Evolutionary conservation across 2,113 vertebrate genomes (phyloP).

Genomic region (Lophura nycthemera): DNA sequence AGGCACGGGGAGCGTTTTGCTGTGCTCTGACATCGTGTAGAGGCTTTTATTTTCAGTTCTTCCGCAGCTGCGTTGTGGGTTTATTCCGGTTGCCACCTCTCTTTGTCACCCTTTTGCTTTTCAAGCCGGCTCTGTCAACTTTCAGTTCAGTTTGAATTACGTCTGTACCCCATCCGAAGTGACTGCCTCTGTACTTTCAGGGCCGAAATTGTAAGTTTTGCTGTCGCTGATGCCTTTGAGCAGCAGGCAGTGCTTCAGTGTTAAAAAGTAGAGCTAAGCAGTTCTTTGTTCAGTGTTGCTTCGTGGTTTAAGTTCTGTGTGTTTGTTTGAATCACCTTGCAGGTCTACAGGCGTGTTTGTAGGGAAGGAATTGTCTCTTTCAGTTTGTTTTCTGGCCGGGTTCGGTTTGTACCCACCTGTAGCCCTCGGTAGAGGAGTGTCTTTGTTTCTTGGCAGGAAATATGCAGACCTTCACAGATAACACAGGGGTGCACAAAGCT

Average conservation of each 20-base stretch:
- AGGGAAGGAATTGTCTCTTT: not conserved
- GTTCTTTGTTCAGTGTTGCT: not conserved
- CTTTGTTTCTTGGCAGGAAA: not conserved
- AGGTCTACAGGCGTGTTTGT: not conserved
- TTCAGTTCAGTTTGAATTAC: not conserved
- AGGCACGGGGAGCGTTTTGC: accelerated
- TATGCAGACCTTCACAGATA: not conserved
- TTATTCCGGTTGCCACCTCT: no score
- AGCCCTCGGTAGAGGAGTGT: not conserved
- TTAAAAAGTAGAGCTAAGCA: not conserved
- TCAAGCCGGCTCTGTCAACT: not conserved
- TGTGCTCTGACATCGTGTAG: accelerated
- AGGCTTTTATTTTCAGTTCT: not conserved
- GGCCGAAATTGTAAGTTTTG: not conserved
- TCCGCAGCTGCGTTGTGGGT: not conserved
- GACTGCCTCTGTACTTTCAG: not conserved
- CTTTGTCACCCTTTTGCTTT: not conserved
- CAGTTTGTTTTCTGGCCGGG: not conserved
- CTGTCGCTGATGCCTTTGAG: accelerated
- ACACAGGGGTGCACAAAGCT: not conserved
- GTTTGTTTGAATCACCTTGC: not conserved
- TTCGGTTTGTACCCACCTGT: not conserved
- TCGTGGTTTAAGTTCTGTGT: not conserved
- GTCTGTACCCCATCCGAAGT: not conserved
- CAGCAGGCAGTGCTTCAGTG: not conserved